These are phyloP conservation scores for Campoletis sonorensis DNA, from an alignment of 1,140 invertebrate species.

Conservation along the genomic window DNA sequence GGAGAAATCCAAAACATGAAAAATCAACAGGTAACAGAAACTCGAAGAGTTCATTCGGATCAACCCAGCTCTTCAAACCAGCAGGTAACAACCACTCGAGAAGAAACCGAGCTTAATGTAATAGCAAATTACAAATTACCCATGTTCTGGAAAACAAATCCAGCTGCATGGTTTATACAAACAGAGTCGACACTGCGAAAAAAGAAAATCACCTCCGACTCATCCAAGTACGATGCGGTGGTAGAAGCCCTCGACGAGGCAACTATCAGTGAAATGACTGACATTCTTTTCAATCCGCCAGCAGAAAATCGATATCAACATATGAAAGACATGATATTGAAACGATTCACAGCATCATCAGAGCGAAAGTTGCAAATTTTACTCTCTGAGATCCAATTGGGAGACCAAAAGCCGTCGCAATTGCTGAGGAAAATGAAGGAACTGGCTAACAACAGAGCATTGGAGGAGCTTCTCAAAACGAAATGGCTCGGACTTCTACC, in stretches of 20 bases:
- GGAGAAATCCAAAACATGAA: no score
- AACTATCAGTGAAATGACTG: conserved; percentile 25
- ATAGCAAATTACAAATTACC: neutral
- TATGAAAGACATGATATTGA: conserved; percentile 50
- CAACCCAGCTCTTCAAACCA: no score
- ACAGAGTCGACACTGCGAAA: conserved; percentile 10
- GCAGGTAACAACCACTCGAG: no score
- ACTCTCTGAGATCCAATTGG: conserved; percentile 58
- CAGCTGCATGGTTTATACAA: neutral
- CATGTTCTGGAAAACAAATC: neutral
- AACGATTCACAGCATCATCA: conserved; percentile 55
- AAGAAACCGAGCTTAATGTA: no score
- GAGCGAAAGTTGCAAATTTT: conserved; percentile 57
- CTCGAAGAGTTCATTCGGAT: no score
- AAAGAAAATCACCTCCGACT: conserved; percentile 3
- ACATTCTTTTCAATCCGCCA: conserved; percentile 43
- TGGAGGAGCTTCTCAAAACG: conserved; percentile 49
- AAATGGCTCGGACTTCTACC: conserved; percentile 56
- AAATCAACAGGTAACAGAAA: no score
- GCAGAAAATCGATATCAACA: conserved; percentile 46
- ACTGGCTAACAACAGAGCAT: conserved; percentile 44
- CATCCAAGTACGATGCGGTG: conserved; percentile 35
- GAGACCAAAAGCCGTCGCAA: conserved; percentile 58
- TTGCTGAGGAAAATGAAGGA: conserved; percentile 54
- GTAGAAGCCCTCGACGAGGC: conserved; percentile 36